Percentiles rank a stretch among this genome's conserved stretches.
Evolutionary conservation across 2,888 invertebrate genomes (phyloP).

Genomic region (Choristoneura rosaceana): DNA sequence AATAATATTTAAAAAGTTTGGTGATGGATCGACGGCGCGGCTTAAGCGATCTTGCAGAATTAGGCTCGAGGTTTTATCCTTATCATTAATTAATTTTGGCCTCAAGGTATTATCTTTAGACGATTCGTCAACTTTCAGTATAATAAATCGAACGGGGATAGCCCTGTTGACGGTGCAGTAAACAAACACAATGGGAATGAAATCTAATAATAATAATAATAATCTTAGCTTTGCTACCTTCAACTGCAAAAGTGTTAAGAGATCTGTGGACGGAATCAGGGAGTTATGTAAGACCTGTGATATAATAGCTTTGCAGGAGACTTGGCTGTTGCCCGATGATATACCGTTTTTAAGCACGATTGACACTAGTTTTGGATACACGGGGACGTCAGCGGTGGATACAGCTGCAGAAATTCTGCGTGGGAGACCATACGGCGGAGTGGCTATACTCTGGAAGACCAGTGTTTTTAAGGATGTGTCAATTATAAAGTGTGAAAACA

Average conservation of each 20-base stretch:
- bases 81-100: neutral
- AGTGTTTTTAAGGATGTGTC: neutral
- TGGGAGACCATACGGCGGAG: conserved; percentile 1
- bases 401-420: neutral
- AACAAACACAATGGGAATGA: too few species aligned
- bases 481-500: neutral
- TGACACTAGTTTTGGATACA: neutral
- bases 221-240: neutral
- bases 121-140: neutral
- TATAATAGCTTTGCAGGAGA: neutral
- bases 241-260: conserved; percentile 6
- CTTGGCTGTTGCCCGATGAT: neutral
- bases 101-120: neutral
- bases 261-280: neutral
- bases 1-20: too few species aligned
- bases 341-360: neutral
- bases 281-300: neutral
- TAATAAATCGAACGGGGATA: neutral
- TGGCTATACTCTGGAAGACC: neutral
- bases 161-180: neutral
- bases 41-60: too few species aligned
- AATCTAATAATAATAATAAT: neutral
- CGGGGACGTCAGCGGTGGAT: neutral
- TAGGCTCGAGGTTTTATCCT: too few species aligned
- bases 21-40: too few species aligned